phyloP scores from a whole-genome alignment of 2,113 vertebrate species.

The Chascanopsetta lugubris region DNA sequence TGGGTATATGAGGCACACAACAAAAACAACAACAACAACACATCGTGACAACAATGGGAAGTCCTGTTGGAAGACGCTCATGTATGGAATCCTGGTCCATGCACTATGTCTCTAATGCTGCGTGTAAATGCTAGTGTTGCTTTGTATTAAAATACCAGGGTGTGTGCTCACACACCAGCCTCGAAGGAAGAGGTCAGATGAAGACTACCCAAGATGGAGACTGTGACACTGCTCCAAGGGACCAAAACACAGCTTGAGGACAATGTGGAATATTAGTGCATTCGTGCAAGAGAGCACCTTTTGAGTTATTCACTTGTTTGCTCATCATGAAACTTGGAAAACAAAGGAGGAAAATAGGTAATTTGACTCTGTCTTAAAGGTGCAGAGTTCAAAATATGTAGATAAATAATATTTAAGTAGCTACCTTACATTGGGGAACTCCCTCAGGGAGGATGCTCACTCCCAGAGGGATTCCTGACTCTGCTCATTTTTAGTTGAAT shows the following conservation, averaged over 20 bases:
- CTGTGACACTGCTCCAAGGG: not conserved
- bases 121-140: not conserved
- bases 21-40: not conserved
- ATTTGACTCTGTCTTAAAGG: no score
- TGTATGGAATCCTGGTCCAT: not conserved
- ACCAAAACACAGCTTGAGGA: not conserved
- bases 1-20: slow-evolving; percentile 1
- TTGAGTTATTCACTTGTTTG: no score
- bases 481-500: no score
- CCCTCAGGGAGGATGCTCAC: no score
- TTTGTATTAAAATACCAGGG: not conserved
- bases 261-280: not conserved
- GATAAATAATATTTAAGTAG: no score
- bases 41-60: not conserved
- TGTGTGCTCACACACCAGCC: not conserved
- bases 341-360: no score
- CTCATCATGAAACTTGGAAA: no score
- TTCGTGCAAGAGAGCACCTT: not conserved
- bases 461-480: no score
- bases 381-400: no score
- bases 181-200: not conserved
- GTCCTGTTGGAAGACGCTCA: not conserved
- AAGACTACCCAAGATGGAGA: no score
- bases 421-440: no score
- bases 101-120: not conserved